Evolutionary conservation across 2,797 vertebrate genomes (phyloP).

Genomic region (Huso huso): DNA sequence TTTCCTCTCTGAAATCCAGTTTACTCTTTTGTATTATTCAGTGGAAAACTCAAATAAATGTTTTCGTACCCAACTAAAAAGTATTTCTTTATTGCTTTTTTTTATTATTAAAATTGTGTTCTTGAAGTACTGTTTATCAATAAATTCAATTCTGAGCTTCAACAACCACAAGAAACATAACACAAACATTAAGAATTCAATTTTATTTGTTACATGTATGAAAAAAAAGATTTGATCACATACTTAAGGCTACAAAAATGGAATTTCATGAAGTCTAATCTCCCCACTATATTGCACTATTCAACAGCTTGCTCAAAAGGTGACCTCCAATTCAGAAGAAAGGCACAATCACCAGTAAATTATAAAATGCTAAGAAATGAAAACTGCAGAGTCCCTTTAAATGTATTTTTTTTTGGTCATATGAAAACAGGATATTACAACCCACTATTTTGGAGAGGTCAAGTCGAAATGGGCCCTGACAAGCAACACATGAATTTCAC

Average conservation of each 20-base stretch:
- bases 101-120: too few species aligned
- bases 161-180: background rate
- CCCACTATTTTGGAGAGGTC: constrained; percentile 37
- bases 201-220: constrained; percentile 69
- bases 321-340: constrained; percentile 47
- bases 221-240: constrained; percentile 50
- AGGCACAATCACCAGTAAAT: constrained; percentile 63
- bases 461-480: constrained; percentile 22
- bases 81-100: background rate
- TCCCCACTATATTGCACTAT: constrained; percentile 71
- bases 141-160: too few species aligned
- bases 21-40: too few species aligned
- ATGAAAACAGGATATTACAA: constrained; percentile 34
- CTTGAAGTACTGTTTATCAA: too few species aligned
- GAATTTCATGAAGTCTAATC: constrained; percentile 51
- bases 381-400: constrained; percentile 22
- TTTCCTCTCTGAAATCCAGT: too few species aligned
- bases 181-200: constrained; percentile 41
- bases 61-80: background rate
- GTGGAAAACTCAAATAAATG: too few species aligned
- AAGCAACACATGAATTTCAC: constrained; percentile 50
- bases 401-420: constrained; percentile 43
- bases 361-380: constrained; percentile 29
- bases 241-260: constrained; percentile 18
- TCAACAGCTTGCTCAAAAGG: constrained; percentile 48